Base-by-base conservation (phyloP, 1,140 invertebrate species). In the Anoplophora glabripennis region DNA sequence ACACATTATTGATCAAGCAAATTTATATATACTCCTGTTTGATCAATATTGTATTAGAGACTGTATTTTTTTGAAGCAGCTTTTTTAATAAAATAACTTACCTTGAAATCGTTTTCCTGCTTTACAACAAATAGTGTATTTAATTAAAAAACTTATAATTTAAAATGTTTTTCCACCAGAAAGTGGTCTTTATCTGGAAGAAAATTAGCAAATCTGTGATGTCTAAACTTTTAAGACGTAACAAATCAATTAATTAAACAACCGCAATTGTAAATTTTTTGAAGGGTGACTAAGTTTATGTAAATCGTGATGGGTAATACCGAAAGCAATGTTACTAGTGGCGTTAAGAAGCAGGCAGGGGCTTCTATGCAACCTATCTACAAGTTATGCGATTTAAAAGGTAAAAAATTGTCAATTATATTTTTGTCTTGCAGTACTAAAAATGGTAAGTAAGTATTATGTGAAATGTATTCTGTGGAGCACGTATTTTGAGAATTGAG, bases 291-390 rank as follows among this genome's bases (percentile, higher is more conserved):
- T 28, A 5, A 28, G 21, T 28, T 2, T 2, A 28, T 28, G 21
- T 28, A 28, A 28, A 28, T 28, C 21, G 21, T 52, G 48, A 93
- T 95, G 92, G 93, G 93, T 69, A 94, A 95, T 83, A 92, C 92
- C 2, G 90, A 94, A 69, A 94, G 92, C 69, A 93, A 94, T 78
- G 92, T 95, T 7, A 89, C 90, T 0, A 92, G 90, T 75, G 90
- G 90, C 47, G 92, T 94, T 0, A 94, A 94, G 75, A 94, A 94
- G 64, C 92, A 95, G 73, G 92, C 92, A 0, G 92, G 90, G 34
- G 87, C 88, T 10, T 88, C 88, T 1, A 84, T 86, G 9, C 86
- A 90, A 70, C 80, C 86, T 48, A 82, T 94, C 58, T 94, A 95
- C 71, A 90, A 92, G 74, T 78, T 94, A 46, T 86, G 92, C 0